Evolutionary conservation across 2,113 vertebrate species (phyloP).

Genomic region (Pedionomus torquatus): DNA sequence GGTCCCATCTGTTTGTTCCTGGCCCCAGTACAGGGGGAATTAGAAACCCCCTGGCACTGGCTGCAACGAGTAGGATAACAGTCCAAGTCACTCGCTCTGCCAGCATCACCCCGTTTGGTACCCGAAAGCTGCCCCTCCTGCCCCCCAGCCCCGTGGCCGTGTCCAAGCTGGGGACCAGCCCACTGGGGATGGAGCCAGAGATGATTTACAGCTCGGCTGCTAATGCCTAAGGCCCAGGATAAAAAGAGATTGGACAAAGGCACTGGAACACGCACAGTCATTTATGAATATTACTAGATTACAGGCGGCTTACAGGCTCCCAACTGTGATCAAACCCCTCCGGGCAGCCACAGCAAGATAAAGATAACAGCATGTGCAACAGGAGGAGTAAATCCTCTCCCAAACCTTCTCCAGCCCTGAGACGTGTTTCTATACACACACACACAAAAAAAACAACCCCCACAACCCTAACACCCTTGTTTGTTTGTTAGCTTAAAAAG

Average conservation of each 20-base stretch:
- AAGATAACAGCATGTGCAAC: background rate
- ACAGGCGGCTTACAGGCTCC: background rate
- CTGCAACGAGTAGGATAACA: fast-evolving
- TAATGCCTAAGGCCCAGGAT: background rate
- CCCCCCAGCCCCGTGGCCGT: background rate
- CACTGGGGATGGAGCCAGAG: background rate
- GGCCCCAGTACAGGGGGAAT: background rate
- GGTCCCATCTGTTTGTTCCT: background rate
- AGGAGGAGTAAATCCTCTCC: background rate
- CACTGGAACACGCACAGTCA: background rate
- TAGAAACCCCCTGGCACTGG: background rate
- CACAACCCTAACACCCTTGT: background rate
- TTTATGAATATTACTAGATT: background rate
- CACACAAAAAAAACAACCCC: background rate
- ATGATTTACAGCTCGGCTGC: background rate
- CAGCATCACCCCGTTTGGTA: fast-evolving
- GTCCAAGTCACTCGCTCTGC: fast-evolving
- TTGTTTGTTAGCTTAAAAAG: background rate
- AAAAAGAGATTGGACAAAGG: background rate
- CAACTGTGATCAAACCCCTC: background rate
- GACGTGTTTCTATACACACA: background rate
- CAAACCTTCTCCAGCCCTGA: background rate
- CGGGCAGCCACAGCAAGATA: fast-evolving
- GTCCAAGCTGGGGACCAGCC: background rate
- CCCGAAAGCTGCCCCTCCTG: background rate